Percentiles rank a stretch among this genome's conserved stretches.
Evolutionary conservation across 2,888 invertebrate species (phyloP).

Genomic region (Rhodophaea formosa): DNA sequence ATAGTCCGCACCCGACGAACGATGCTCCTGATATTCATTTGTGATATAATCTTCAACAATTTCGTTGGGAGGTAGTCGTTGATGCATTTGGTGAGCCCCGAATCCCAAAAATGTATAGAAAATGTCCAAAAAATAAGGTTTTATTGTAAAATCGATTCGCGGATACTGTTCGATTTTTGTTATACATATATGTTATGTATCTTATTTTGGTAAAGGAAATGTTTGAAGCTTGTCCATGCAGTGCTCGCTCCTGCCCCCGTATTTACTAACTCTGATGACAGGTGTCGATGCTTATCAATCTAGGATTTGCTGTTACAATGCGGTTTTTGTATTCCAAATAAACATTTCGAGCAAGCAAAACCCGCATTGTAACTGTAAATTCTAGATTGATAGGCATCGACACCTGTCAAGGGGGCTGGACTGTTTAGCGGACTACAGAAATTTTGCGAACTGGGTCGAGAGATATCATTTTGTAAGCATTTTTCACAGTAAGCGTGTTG

Average conservation of each 20-base stretch:
- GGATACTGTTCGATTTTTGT: background rate
- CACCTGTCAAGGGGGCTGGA: too few relatives aligned
- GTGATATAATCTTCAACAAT: conserved; percentile 14
- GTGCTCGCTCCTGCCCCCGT: background rate
- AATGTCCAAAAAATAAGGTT: conserved; percentile 4
- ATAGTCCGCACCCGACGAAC: conserved; percentile 32
- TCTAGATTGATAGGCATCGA: too few relatives aligned
- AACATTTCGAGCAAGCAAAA: too few relatives aligned
- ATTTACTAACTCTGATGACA: too few relatives aligned
- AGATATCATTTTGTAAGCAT: too few relatives aligned
- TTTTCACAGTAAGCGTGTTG: too few relatives aligned
- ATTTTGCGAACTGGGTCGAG: too few relatives aligned
- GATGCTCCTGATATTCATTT: conserved; percentile 13
- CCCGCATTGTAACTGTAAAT: too few relatives aligned
- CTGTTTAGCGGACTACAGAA: too few relatives aligned
- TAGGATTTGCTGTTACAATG: too few relatives aligned
- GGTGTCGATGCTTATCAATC: too few relatives aligned
- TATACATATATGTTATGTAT: conserved; percentile 21
- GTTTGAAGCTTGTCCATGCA: background rate
- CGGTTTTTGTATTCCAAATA: too few relatives aligned
- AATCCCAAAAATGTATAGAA: conserved; percentile 3
- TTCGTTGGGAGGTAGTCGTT: background rate
- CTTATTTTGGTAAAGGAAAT: conserved; percentile 2
- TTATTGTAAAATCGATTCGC: background rate
- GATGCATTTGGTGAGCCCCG: conserved; percentile 10